Evolutionary conservation across 2,888 invertebrate species (phyloP).

Genomic region (Nesidiocoris tenuis): DNA sequence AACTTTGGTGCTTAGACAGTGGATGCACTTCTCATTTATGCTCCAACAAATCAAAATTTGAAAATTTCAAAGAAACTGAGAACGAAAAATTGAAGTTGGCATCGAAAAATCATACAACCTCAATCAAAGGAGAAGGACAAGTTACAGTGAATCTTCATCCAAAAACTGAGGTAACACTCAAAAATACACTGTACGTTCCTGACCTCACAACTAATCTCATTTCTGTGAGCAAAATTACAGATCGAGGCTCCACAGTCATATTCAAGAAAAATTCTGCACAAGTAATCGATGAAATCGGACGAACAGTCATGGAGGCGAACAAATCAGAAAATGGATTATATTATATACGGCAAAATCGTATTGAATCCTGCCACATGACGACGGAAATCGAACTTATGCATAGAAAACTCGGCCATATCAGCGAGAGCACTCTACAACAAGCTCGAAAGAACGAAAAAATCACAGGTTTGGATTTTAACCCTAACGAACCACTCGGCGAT

Average conservation of each 20-base stretch:
- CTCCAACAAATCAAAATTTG: constrained; percentile 7
- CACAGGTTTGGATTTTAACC: neutral
- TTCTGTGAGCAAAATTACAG: neutral
- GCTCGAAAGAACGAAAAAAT: neutral
- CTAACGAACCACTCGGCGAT: neutral
- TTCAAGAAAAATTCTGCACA: neutral
- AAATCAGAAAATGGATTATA: neutral
- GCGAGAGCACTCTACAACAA: neutral
- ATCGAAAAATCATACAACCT: neutral
- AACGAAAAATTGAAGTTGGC: neutral
- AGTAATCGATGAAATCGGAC: neutral
- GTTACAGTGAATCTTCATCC: neutral
- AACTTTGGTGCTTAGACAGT: neutral
- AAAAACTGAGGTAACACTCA: neutral
- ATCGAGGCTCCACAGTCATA: neutral
- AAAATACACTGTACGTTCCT: neutral
- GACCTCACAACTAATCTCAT: neutral
- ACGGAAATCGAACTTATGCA: neutral
- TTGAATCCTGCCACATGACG: too few relatives aligned
- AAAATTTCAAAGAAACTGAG: neutral
- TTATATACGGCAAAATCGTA: neutral
- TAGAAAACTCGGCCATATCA: neutral
- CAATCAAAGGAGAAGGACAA: neutral
- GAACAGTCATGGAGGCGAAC: neutral
- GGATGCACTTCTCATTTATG: constrained; percentile 13